phyloP scores from a whole-genome alignment of 1,140 invertebrate genomes.

The Varroa destructor region DNA sequence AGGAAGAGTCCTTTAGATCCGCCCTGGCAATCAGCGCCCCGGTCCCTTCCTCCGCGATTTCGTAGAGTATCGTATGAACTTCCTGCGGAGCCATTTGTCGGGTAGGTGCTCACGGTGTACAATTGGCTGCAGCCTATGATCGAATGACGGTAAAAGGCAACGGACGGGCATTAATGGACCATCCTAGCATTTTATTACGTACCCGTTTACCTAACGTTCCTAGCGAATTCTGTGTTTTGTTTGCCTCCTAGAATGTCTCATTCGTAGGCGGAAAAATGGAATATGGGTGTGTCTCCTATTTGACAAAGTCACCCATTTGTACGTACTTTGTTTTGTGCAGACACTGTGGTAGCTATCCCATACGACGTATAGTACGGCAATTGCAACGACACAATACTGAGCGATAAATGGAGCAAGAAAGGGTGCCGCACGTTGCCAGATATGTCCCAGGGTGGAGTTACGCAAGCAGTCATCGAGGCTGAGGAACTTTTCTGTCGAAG shows the following conservation, averaged over 20 bases:
- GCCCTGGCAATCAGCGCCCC: slow-evolving; percentile 45
- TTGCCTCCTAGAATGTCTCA: too few relatives aligned
- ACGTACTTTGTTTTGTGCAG: slow-evolving; percentile 6
- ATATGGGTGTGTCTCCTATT: background rate
- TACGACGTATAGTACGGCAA: slow-evolving; percentile 51
- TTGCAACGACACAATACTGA: slow-evolving; percentile 47
- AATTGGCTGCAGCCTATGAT: slow-evolving; percentile 19
- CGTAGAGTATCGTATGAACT: slow-evolving; percentile 28
- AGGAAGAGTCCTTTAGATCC: slow-evolving; percentile 51
- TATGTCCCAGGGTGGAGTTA: slow-evolving; percentile 48
- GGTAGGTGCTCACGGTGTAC: slow-evolving; percentile 26
- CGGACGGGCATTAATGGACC: too few relatives aligned
- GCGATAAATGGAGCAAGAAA: slow-evolving; percentile 52
- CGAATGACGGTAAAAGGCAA: background rate
- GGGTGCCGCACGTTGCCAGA: slow-evolving; percentile 50
- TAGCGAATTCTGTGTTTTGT: too few relatives aligned
- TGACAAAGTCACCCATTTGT: background rate
- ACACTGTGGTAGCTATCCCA: slow-evolving; percentile 47
- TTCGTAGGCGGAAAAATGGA: too few relatives aligned
- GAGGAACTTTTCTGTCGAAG: slow-evolving; percentile 46
- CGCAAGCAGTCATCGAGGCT: slow-evolving; percentile 48
- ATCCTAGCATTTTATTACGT: too few relatives aligned
- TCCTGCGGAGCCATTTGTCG: slow-evolving; percentile 24
- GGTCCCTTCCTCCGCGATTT: slow-evolving; percentile 28
- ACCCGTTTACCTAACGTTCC: too few relatives aligned